Percentiles rank a stretch among this genome's conserved stretches.
phyloP scores from a whole-genome alignment of 2,113 vertebrate species.

The Psittacara wagleri region DNA sequence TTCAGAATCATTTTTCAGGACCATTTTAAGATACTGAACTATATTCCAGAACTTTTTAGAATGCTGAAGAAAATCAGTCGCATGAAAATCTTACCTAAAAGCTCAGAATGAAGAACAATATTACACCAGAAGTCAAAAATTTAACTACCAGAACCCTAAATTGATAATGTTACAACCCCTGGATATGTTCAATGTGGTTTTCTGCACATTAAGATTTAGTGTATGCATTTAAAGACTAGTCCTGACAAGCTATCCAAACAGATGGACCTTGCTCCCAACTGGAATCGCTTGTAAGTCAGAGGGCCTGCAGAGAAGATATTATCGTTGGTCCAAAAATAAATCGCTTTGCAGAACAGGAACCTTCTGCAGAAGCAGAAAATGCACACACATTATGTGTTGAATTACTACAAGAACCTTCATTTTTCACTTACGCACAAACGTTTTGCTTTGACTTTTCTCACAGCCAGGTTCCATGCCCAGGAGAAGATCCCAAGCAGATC shows the following conservation, averaged over 20 bases:
- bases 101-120: not conserved
- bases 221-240: not conserved
- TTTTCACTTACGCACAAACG: constrained; percentile 17
- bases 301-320: not conserved
- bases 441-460: constrained; percentile 10
- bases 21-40: not conserved
- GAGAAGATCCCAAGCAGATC: not conserved
- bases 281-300: not conserved
- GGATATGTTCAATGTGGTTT: not conserved
- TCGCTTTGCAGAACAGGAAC: constrained; percentile 31
- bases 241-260: not conserved
- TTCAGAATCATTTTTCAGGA: not conserved
- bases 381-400: not conserved
- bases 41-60: not conserved
- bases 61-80: not conserved
- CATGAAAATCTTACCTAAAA: not conserved
- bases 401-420: constrained; percentile 8
- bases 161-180: not conserved
- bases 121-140: not conserved
- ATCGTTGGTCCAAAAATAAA: constrained; percentile 19
- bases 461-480: not conserved
- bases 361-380: constrained; percentile 1
- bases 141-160: not conserved
- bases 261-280: not conserved
- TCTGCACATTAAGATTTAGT: not conserved